These are phyloP conservation scores for Stomatorhinus walkeri DNA, from an alignment of 2,797 vertebrate genomes.

Conservation along the genomic window DNA sequence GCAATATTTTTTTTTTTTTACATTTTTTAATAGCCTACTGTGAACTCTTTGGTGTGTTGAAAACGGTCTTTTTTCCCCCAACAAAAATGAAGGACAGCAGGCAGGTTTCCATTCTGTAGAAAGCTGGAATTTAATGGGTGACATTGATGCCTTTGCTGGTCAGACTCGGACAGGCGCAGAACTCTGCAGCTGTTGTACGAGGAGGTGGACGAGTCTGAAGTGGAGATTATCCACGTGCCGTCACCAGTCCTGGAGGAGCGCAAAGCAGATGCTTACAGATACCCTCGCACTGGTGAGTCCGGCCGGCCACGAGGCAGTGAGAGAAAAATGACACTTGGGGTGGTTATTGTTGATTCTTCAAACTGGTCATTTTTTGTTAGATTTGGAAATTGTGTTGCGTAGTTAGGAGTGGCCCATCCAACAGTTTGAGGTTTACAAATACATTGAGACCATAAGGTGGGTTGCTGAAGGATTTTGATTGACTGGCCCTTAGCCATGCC, in stretches of 20 bases:
- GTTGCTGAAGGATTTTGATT: not conserved
- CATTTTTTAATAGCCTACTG: not conserved
- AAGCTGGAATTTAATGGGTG: not conserved
- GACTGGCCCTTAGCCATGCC: not conserved
- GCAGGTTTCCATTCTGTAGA: not conserved
- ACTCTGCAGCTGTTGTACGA: conserved; percentile 83
- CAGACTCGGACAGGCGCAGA: conserved; percentile 73
- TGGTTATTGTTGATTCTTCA: not conserved
- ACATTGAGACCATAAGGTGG: not conserved
- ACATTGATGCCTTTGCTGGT: not conserved
- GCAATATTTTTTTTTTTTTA: not conserved
- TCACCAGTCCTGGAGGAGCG: conserved; percentile 90
- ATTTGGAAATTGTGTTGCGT: not conserved
- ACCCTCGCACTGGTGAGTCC: conserved; percentile 82
- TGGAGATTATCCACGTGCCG: conserved; percentile 93
- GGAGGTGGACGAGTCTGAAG: conserved; percentile 93
- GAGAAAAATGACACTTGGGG: not conserved
- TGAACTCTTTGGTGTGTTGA: not conserved
- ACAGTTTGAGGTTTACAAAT: not conserved
- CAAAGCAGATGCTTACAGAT: conserved; percentile 92
- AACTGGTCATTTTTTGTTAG: not conserved
- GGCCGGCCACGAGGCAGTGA: not conserved
- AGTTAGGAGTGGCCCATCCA: not conserved
- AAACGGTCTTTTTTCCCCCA: not conserved
- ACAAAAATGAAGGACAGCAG: not conserved